Conservation (phyloP, 1,140 invertebrate genomes). For the Doryteuthis pealeii region DNA sequence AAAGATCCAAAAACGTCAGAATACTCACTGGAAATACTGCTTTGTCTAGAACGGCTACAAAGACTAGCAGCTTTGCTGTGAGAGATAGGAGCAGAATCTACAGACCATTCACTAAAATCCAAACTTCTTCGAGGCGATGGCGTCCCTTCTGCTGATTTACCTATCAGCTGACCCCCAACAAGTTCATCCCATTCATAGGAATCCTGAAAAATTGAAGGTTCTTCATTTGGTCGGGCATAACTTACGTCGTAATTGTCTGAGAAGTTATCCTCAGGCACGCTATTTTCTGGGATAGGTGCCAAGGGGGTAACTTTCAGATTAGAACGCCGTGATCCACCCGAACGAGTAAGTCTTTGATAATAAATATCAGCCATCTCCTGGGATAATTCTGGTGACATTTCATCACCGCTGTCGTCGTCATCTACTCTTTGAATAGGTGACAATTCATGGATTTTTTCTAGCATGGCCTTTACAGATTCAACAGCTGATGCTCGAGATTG, state of each 20-base stretch:
- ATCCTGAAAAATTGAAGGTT: conserved; percentile 32
- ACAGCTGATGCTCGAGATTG: too few species aligned
- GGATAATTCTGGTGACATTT: background rate
- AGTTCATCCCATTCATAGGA: conserved; percentile 55
- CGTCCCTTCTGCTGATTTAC: conserved; percentile 26
- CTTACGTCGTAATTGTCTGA: conserved; percentile 25
- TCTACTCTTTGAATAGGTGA: too few species aligned
- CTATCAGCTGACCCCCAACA: conserved; percentile 44
- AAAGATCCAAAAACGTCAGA: too few species aligned
- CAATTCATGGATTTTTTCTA: too few species aligned
- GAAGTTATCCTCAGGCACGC: conserved; percentile 29
- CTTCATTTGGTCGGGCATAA: conserved; percentile 39
- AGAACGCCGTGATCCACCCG: conserved; percentile 14
- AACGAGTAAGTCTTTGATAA: conserved; percentile 6
- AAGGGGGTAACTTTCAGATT: conserved; percentile 31
- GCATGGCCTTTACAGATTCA: too few species aligned
- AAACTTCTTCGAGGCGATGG: conserved; percentile 35
- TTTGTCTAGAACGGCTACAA: background rate
- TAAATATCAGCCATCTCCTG: conserved; percentile 6
- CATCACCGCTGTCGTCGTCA: background rate
- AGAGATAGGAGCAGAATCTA: conserved; percentile 35
- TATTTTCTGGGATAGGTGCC: conserved; percentile 51
- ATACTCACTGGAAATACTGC: background rate
- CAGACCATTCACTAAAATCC: conserved; percentile 46
- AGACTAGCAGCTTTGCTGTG: conserved; percentile 1